Conservation (phyloP, 2,888 invertebrate genomes). For the Hypsopygia costalis region DNA sequence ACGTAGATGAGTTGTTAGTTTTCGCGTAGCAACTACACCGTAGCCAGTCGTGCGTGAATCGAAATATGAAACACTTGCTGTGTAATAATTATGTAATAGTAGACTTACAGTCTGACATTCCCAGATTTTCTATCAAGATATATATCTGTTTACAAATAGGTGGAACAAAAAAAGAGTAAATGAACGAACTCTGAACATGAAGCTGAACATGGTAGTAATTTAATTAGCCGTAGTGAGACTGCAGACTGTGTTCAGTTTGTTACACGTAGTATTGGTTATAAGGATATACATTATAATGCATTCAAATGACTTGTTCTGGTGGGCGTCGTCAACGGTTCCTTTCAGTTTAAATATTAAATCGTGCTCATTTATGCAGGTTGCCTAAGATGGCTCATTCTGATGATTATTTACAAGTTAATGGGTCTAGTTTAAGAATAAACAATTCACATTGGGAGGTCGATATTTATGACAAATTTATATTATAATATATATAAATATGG, state of each 20-base stretch:
- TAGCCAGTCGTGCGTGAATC: conserved; percentile 49
- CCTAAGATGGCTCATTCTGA: neutral
- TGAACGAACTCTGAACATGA: no score
- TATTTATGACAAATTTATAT: no score
- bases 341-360: conserved; percentile 15
- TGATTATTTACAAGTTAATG: neutral
- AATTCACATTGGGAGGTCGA: no score
- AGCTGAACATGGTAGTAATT: conserved; percentile 2
- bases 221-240: conserved; percentile 6
- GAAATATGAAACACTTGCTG: conserved; percentile 37
- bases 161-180: conserved; percentile 33
- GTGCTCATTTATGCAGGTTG: neutral
- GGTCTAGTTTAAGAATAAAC: no score
- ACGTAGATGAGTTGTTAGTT: neutral
- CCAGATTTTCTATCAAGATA: conserved; percentile 34
- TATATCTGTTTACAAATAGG: conserved; percentile 32
- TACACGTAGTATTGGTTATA: no score
- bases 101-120: conserved; percentile 20
- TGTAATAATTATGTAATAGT: conserved; percentile 34
- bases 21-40: conserved; percentile 20
- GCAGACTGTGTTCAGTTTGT: no score
- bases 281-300: conserved; percentile 2
- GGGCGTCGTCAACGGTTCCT: conserved; percentile 15
- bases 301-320: conserved; percentile 15
- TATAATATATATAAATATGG: no score